Evolutionary conservation across 2,113 vertebrate species (phyloP), one percentile per base, ranked within the genome.

Genomic region (Sorex araneus): DNA sequence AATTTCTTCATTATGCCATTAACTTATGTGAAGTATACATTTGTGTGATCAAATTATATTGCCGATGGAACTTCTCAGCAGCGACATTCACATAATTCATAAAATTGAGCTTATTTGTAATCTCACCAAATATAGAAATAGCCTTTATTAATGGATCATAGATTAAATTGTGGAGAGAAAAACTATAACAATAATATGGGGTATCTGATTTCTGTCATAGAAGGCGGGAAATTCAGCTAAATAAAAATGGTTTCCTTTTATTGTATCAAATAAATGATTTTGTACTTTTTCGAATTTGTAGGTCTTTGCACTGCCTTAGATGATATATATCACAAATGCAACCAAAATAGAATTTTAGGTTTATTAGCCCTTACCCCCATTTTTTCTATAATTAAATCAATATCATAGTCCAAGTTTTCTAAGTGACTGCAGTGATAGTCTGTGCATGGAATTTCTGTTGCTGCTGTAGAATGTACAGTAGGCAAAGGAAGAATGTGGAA

Each of bases 31-130:
- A 80, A 89, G 73, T 25, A 28, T 83, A 71, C 19, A 82, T 94
- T 94, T 94, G 32, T 77, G 77, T 90, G 79, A 81, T 69, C n/a
- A 15, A n/a, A 47, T 73, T 85, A 81, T 84, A 82, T 85, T 75
- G n/a, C 21, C 64, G 60, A 43, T 79, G 43, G n/a, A 82, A 82
- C 73, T 77, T 94, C 87, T 96, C 93, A 83, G 67, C 63, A 95
- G 50, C 43, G 36, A 34, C 73, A 92, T 85, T 93, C 84, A 91
- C 74, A 64, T 87, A 87, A 87, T 82, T 91, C 66, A 87, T 75
- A 34, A 75, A 84, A 80, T 88, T 1, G 0, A 43, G 3, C 84
- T 90, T 85, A 30, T 40, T 1, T 94, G 30, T 81, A 79, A 50
- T 60, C 25, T 83, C 80, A 18, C 5, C 47, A 54, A 76, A 84